Conservation (phyloP, 1,140 invertebrate species). For the Sitobion miscanthi region DNA sequence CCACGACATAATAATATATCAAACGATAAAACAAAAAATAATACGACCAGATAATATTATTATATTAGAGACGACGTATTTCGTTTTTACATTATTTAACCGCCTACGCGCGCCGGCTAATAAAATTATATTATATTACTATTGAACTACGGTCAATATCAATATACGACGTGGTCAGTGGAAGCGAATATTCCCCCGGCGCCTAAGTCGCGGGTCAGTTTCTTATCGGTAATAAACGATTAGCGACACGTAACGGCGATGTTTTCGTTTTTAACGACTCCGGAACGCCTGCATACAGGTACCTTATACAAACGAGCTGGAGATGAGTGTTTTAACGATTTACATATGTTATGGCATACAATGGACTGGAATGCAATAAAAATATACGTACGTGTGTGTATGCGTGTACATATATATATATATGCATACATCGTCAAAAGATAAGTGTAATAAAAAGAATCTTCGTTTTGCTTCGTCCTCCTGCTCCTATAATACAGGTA, state of each 20-base stretch:
- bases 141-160: background rate
- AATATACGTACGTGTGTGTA: background rate
- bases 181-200: background rate
- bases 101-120: background rate
- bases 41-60: background rate
- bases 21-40: slow-evolving; percentile 11
- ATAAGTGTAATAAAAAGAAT: slow-evolving; percentile 45
- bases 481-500: background rate
- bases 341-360: slow-evolving; percentile 53
- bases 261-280: slow-evolving; percentile 49
- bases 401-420: background rate
- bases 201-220: slow-evolving; percentile 10
- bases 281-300: background rate
- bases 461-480: background rate
- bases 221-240: slow-evolving; percentile 39
- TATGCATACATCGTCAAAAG: slow-evolving; percentile 30
- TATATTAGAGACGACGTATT: background rate
- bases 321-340: slow-evolving; percentile 56
- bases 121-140: background rate
- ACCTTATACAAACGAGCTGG: slow-evolving; percentile 31
- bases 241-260: slow-evolving; percentile 46
- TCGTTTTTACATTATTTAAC: background rate
- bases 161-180: background rate
- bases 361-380: slow-evolving; percentile 47
- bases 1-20: background rate